Percentiles rank a stretch among this genome's conserved stretches.
phyloP scores from a whole-genome alignment of 30 jellyfish, hydroid and myxozoan species.

The Morbakka virulenta region DNA sequence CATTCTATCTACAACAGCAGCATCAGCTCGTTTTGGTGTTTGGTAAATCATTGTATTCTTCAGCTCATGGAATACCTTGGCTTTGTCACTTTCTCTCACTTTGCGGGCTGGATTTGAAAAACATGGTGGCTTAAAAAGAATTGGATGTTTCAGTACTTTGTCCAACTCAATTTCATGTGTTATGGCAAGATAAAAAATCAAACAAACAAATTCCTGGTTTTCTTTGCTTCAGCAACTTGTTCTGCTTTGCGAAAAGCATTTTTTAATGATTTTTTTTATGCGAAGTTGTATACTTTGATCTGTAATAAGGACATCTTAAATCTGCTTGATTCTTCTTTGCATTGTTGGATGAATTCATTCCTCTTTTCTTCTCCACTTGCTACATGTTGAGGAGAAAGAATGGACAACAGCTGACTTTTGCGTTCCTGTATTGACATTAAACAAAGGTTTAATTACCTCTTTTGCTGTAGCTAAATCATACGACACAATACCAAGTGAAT shows the following conservation, averaged over 20 bases:
- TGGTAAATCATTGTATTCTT: conserved; percentile 7
- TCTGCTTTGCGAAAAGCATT: conserved; percentile 6
- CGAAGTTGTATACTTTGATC: not conserved
- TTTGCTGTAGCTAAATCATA: conserved; percentile 44
- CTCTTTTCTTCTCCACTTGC: conserved; percentile 24
- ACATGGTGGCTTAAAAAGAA: conserved; percentile 15
- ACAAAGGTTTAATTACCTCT: conserved; percentile 3
- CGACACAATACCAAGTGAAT: conserved; percentile 1
- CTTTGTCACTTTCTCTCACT: conserved; percentile 31
- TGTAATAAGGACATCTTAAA: not conserved
- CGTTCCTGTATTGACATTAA: conserved; percentile 3
- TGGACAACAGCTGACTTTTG: conserved; percentile 1
- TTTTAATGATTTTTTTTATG: not conserved
- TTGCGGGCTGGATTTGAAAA: conserved; percentile 21
- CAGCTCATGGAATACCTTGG: conserved; percentile 12
- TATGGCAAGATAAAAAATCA: not conserved
- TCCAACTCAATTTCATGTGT: conserved; percentile 23
- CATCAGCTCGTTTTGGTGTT: too few relatives aligned
- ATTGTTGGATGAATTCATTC: conserved; percentile 1
- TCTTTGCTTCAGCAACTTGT: conserved; percentile 6
- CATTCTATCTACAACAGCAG: conserved; percentile 17
- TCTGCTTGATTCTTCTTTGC: conserved; percentile 25
- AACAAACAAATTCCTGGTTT: not conserved
- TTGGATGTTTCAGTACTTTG: conserved; percentile 22
- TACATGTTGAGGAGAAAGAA: too few relatives aligned